A percentile compares a stretch with the other conserved stretches of the same genome.
These are phyloP conservation scores for Tenebrio molitor DNA, from an alignment of 1,140 invertebrate genomes.

Conservation along the genomic window DNA sequence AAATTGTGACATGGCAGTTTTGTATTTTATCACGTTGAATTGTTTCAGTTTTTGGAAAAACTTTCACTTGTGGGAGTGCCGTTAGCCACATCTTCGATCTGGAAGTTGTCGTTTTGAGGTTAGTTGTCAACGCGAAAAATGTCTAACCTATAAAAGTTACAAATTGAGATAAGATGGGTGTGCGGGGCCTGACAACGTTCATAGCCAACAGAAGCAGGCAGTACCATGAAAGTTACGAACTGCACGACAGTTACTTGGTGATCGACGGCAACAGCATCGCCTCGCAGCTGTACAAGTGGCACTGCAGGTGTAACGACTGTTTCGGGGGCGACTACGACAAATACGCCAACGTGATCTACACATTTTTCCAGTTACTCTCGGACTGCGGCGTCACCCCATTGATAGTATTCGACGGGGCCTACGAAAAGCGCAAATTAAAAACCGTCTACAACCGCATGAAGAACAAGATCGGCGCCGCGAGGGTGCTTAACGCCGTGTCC, in stretches of 20 bases:
- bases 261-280: slow-evolving; percentile 88
- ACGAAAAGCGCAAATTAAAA: slow-evolving; percentile 80
- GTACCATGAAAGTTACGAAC: slow-evolving; percentile 74
- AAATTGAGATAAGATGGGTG: slow-evolving; percentile 75
- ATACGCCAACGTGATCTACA: slow-evolving; percentile 73
- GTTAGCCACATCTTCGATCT: background rate
- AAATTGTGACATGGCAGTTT: too few relatives aligned
- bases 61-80: too few relatives aligned
- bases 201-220: slow-evolving; percentile 77
- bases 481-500: slow-evolving; percentile 66
- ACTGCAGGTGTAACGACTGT: slow-evolving; percentile 74
- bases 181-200: slow-evolving; percentile 85
- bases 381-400: slow-evolving; percentile 83
- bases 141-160: background rate
- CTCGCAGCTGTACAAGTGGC: slow-evolving; percentile 78
- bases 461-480: slow-evolving; percentile 73
- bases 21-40: too few relatives aligned
- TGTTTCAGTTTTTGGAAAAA: too few relatives aligned
- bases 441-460: slow-evolving; percentile 76
- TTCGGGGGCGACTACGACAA: slow-evolving; percentile 92
- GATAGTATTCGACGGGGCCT: slow-evolving; percentile 88
- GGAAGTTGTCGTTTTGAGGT: background rate
- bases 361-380: slow-evolving; percentile 80
- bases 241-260: slow-evolving; percentile 80
- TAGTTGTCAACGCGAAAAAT: background rate